These are phyloP conservation scores for Chiridota heheva DNA, from an alignment of 35 echinoderm and acorn worm genomes.

Conservation along the genomic window DNA sequence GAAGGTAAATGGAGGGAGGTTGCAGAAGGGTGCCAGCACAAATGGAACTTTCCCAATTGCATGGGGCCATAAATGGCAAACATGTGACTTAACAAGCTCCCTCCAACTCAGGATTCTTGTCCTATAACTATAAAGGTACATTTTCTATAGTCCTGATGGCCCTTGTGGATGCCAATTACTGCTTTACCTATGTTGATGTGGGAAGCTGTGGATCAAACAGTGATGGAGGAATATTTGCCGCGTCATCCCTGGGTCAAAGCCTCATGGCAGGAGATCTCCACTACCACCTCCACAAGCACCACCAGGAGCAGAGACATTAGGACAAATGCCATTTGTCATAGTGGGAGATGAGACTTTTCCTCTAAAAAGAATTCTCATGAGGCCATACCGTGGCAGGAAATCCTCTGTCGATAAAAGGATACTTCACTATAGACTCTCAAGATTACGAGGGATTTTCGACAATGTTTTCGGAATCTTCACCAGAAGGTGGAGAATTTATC, in stretches of 20 bases:
- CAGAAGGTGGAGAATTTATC: conserved; percentile 41
- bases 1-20: conserved; percentile 1
- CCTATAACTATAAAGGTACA: conserved; percentile 40
- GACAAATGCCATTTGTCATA: conserved; percentile 27
- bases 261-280: background rate
- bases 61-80: conserved; percentile 28
- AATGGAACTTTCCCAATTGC: conserved; percentile 17
- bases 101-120: conserved; percentile 18
- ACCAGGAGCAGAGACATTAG: conserved; percentile 9
- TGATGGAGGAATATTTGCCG: conserved; percentile 16
- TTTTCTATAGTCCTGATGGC: conserved; percentile 38
- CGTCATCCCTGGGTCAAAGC: background rate
- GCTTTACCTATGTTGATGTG: conserved; percentile 26
- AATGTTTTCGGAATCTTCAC: conserved; percentile 74
- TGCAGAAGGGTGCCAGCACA: background rate
- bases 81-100: conserved; percentile 7
- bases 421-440: conserved; percentile 63
- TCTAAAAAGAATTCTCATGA: conserved; percentile 17
- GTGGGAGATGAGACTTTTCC: conserved; percentile 47
- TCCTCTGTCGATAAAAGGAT: background rate
- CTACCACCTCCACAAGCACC: background rate
- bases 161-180: conserved; percentile 36
- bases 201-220: conserved; percentile 35
- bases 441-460: conserved; percentile 54
- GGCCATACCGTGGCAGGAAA: conserved; percentile 7